Conservation (phyloP, 2,797 vertebrate species). For the Cichlasoma orientale region DNA sequence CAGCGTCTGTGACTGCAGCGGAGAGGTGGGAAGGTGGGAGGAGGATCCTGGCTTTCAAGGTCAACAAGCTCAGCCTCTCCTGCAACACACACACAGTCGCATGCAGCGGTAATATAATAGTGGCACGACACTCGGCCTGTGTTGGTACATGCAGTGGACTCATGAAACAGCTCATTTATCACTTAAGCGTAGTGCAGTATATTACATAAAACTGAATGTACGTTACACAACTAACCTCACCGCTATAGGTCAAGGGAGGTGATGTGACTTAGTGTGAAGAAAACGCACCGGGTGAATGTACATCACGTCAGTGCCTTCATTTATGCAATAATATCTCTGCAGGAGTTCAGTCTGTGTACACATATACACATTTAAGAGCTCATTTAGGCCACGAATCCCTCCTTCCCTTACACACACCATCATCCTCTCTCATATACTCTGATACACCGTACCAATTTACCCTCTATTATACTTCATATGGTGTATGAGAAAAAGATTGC, state of each 20-base stretch:
- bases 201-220: constrained; percentile 11
- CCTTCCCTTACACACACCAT: background rate
- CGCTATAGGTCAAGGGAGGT: background rate
- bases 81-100: constrained; percentile 22
- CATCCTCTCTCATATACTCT: background rate
- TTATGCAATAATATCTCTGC: background rate
- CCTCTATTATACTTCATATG: background rate
- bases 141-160: constrained; percentile 21
- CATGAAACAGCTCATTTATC: constrained; percentile 41
- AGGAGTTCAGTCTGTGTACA: background rate
- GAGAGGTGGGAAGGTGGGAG: constrained; percentile 44
- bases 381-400: background rate
- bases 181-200: background rate
- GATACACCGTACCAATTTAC: background rate
- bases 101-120: constrained; percentile 18
- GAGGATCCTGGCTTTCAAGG: constrained; percentile 36
- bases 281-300: background rate
- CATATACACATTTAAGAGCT: background rate
- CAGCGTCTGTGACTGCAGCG: constrained; percentile 15
- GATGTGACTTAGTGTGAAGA: background rate
- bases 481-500: background rate
- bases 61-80: constrained; percentile 42
- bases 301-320: background rate
- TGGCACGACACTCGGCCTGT: constrained; percentile 29
- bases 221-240: background rate